Conservation (phyloP, 1,140 invertebrate genomes). For the Cardiocondyla obscurior region DNA sequence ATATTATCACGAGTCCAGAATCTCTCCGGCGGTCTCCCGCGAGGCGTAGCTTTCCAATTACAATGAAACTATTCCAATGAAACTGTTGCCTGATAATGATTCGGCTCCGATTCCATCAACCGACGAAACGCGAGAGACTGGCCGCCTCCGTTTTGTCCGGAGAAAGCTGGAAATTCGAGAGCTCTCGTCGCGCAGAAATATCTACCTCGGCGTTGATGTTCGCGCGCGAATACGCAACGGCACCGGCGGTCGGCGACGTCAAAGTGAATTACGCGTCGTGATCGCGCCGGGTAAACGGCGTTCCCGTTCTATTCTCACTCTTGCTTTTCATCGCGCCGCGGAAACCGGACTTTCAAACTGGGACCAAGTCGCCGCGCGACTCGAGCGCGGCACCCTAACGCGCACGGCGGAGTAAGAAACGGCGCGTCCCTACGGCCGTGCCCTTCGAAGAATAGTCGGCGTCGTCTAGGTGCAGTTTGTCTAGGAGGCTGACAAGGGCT, state of each 20-base stretch:
- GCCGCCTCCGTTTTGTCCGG: constrained; percentile 50
- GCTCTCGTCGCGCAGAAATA: constrained; percentile 49
- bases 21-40: background rate
- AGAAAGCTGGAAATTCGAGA: constrained; percentile 71
- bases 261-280: constrained; percentile 65
- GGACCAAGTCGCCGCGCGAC: constrained; percentile 28
- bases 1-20: background rate
- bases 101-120: constrained; percentile 20
- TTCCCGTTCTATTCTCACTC: constrained; percentile 63
- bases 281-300: no score
- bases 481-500: background rate
- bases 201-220: constrained; percentile 54
- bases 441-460: constrained; percentile 9
- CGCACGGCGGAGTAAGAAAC: background rate
- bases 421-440: background rate
- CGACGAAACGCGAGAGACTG: background rate
- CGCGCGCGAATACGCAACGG: constrained; percentile 6
- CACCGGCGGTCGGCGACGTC: constrained; percentile 27
- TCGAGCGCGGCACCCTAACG: background rate
- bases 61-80: background rate
- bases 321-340: constrained; percentile 75
- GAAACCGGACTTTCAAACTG: constrained; percentile 72
- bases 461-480: background rate
- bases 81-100: constrained; percentile 28
- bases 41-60: constrained; percentile 32